Percentiles rank a stretch among this genome's conserved stretches.
phyloP scores from a whole-genome alignment of 2,113 vertebrate species.

The Macrotis lagotis region DNA sequence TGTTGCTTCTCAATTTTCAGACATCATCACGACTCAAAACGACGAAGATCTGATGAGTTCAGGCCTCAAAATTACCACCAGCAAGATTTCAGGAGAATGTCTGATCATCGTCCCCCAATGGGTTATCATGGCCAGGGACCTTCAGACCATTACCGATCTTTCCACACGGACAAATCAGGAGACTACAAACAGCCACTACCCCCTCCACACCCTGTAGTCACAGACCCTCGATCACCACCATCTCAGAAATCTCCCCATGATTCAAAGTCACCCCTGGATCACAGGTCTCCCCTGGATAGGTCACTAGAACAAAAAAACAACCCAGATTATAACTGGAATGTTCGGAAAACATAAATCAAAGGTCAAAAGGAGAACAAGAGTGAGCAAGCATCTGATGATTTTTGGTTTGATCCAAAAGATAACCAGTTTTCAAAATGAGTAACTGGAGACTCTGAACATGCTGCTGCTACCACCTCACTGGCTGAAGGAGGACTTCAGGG shows the following conservation, averaged over 20 bases:
- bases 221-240: slow-evolving; percentile 94
- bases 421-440: slow-evolving; percentile 69
- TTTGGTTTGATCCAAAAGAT: slow-evolving; percentile 61
- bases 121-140: slow-evolving; percentile 89
- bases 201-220: slow-evolving; percentile 81
- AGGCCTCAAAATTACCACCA: slow-evolving; percentile 92
- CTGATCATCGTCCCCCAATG: slow-evolving; percentile 90
- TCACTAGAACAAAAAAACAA: slow-evolving; percentile 90
- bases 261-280: slow-evolving; percentile 90
- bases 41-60: slow-evolving; percentile 93
- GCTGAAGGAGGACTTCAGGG: slow-evolving; percentile 74
- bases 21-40: slow-evolving; percentile 93
- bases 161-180: slow-evolving; percentile 90
- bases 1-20: slow-evolving; percentile 77
- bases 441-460: slow-evolving; percentile 73
- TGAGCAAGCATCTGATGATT: slow-evolving; percentile 25
- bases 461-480: slow-evolving; percentile 72
- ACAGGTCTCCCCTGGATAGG: slow-evolving; percentile 89
- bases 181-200: slow-evolving; percentile 91
- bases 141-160: slow-evolving; percentile 93
- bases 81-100: slow-evolving; percentile 94
- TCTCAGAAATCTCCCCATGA: slow-evolving; percentile 96
- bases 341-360: slow-evolving; percentile 89
- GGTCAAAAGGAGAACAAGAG: slow-evolving; percentile 27
- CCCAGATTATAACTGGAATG: slow-evolving; percentile 94